Conservation (phyloP, 1,140 invertebrate species). For the Contarinia nasturtii region DNA sequence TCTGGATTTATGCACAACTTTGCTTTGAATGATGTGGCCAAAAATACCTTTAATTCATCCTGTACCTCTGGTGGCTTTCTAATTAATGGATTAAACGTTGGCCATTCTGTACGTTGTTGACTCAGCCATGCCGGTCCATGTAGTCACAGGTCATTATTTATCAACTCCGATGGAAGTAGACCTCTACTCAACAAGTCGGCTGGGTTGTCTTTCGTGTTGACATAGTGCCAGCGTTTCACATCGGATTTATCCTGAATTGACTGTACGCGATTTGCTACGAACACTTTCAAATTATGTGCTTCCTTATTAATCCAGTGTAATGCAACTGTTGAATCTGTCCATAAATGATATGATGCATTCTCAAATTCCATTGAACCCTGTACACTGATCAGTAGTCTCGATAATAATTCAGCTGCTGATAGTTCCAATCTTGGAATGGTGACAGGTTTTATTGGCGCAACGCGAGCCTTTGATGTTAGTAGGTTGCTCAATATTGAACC, state of each 20-base stretch:
- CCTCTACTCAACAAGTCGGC: slow-evolving; percentile 25
- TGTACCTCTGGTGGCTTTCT: too few species aligned
- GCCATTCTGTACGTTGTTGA: too few species aligned
- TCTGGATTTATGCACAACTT: too few species aligned
- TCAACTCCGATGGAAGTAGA: slow-evolving; percentile 8
- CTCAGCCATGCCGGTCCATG: slow-evolving; percentile 7
- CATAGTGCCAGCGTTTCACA: slow-evolving; percentile 20
- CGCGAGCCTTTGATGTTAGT: slow-evolving; percentile 16
- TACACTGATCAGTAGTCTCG: slow-evolving; percentile 9
- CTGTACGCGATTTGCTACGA: slow-evolving; percentile 16
- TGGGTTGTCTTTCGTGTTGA: slow-evolving; percentile 21
- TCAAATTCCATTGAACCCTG: slow-evolving; percentile 2
- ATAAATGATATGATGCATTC: slow-evolving; percentile 5
- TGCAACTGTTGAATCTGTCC: slow-evolving; percentile 24
- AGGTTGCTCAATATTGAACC: slow-evolving; percentile 6
- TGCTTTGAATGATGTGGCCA: too few species aligned
- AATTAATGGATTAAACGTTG: too few species aligned
- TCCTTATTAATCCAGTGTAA: slow-evolving; percentile 18
- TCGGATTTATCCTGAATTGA: slow-evolving; percentile 13
- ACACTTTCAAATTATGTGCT: slow-evolving; percentile 7
- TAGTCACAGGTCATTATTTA: slow-evolving; percentile 13
- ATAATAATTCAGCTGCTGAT: slow-evolving; percentile 19
- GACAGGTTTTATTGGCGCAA: slow-evolving; percentile 20
- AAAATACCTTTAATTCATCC: too few species aligned
- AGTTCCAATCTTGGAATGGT: slow-evolving; percentile 24